phyloP scores from a whole-genome alignment of 2,888 invertebrate species.

The Drosophila formosana region DNA sequence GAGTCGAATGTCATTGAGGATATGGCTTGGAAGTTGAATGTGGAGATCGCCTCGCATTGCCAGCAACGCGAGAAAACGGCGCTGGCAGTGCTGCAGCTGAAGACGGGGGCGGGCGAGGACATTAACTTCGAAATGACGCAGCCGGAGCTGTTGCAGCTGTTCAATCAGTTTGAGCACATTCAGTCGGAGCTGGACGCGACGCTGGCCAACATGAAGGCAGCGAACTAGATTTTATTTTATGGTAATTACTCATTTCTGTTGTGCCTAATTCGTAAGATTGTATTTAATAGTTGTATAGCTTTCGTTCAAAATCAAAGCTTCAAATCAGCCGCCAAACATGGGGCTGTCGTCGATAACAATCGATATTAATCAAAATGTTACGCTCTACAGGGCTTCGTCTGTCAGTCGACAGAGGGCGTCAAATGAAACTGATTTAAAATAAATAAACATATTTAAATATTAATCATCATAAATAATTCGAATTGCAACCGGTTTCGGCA shows the following conservation, averaged over 20 bases:
- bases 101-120: constrained; percentile 84
- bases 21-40: constrained; percentile 87
- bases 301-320: constrained; percentile 6
- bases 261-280: constrained; percentile 32
- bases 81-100: constrained; percentile 86
- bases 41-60: constrained; percentile 86
- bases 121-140: constrained; percentile 86
- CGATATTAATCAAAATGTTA: neutral
- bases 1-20: constrained; percentile 86
- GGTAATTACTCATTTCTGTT: constrained; percentile 12
- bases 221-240: neutral
- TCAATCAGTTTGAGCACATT: constrained; percentile 86
- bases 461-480: too few species aligned
- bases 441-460: too few species aligned
- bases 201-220: constrained; percentile 57
- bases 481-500: too few species aligned
- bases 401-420: neutral
- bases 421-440: too few species aligned
- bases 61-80: constrained; percentile 85
- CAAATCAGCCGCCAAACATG: neutral
- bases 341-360: neutral
- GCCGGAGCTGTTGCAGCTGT: constrained; percentile 86
- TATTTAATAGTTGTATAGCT: constrained; percentile 29
- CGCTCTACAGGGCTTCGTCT: too few species aligned
- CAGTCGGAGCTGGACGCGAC: constrained; percentile 85